These are phyloP conservation scores for Rhagologus leucostigma DNA, from an alignment of 2,113 vertebrate genomes.

Conservation along the genomic window DNA sequence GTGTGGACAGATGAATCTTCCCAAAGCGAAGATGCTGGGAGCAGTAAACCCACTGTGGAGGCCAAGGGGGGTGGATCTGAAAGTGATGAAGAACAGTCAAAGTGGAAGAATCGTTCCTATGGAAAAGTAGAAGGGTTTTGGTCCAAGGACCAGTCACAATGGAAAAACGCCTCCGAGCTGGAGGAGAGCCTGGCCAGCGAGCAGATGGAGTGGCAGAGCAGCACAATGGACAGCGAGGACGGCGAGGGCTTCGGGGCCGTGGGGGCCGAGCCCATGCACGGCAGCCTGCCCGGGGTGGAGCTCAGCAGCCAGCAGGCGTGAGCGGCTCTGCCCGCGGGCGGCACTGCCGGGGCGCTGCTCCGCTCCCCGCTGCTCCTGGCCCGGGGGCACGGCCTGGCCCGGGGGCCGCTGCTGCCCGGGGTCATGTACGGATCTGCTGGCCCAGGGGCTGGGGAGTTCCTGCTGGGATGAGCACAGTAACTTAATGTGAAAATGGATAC, in stretches of 20 bases:
- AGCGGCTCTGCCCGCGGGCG: not conserved
- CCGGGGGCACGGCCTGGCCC: not conserved
- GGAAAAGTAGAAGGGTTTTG: slow-evolving; percentile 82
- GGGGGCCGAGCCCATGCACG: slow-evolving; percentile 76
- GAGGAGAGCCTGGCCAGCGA: slow-evolving; percentile 76
- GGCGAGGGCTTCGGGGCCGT: slow-evolving; percentile 77
- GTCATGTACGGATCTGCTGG: not conserved
- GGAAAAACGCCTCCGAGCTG: slow-evolving; percentile 72
- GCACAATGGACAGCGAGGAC: slow-evolving; percentile 79
- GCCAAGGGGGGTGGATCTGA: slow-evolving; percentile 64
- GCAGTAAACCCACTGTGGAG: slow-evolving; percentile 77
- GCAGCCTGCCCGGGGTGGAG: slow-evolving; percentile 76
- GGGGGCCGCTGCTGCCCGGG: not conserved
- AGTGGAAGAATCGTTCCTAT: slow-evolving; percentile 81
- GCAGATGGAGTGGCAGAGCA: slow-evolving; percentile 79
- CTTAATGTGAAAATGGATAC: slow-evolving; percentile 62
- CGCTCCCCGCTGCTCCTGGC: not conserved
- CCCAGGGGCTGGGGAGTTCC: not conserved
- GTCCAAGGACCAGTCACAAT: slow-evolving; percentile 81
- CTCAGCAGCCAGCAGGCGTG: slow-evolving; percentile 82
- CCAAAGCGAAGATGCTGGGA: slow-evolving; percentile 78
- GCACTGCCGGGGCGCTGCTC: not conserved
- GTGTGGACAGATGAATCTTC: slow-evolving; percentile 78
- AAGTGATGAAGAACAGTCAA: slow-evolving; percentile 73
- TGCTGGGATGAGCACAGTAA: slow-evolving; percentile 68